Conservation (phyloP, 1,140 invertebrate genomes). For the Nasonia longicornis region DNA sequence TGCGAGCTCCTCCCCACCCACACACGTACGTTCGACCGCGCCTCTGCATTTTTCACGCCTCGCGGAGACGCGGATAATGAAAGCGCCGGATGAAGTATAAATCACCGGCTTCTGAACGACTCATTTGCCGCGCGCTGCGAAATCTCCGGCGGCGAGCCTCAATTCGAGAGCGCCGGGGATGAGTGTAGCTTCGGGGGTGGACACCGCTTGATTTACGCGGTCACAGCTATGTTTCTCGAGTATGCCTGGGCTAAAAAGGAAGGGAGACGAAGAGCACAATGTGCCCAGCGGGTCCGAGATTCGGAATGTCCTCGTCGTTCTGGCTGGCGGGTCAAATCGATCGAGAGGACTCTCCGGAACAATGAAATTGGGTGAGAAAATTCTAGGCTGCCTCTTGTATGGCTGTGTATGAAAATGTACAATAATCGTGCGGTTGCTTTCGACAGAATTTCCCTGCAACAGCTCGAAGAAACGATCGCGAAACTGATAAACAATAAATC, state of each 20-base stretch:
- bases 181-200: conserved; percentile 9
- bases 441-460: no score
- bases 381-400: no score
- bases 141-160: conserved; percentile 21
- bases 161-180: conserved; percentile 1
- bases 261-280: background rate
- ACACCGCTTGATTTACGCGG: conserved; percentile 37
- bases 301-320: background rate
- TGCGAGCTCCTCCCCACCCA: background rate
- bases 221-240: background rate
- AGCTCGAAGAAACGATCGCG: no score
- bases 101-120: conserved; percentile 24
- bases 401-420: no score
- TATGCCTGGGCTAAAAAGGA: background rate
- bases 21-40: background rate
- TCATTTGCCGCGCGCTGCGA: conserved; percentile 29
- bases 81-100: conserved; percentile 41
- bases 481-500: no score
- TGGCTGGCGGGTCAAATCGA: conserved; percentile 10
- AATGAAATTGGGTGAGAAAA: background rate
- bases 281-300: background rate
- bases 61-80: conserved; percentile 4
- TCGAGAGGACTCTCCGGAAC: background rate
- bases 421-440: no score
- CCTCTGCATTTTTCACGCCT: conserved; percentile 43